These are phyloP conservation scores for Drosophila sp. DNA, from an alignment of 1,140 invertebrate genomes.

Conservation along the genomic window DNA sequence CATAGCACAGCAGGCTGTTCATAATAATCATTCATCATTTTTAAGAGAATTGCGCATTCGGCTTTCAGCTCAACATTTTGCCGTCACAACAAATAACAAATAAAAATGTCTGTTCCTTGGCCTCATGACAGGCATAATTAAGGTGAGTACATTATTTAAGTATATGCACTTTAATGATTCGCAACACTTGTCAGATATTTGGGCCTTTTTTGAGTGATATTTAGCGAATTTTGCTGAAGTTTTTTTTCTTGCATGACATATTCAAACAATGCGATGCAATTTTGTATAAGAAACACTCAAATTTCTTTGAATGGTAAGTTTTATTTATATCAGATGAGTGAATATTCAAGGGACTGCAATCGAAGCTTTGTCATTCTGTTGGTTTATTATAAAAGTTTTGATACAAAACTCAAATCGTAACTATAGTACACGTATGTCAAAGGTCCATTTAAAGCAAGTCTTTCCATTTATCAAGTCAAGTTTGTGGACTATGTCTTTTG, in stretches of 20 bases:
- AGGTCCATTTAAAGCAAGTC: no score
- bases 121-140: conserved; percentile 60
- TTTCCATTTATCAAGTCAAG: not conserved
- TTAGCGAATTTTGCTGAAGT: conserved; percentile 26
- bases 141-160: conserved; percentile 1
- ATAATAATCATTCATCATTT: conserved; percentile 78
- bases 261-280: conserved; percentile 7
- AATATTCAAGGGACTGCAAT: no score
- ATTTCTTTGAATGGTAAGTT: not conserved
- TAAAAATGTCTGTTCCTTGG: conserved; percentile 75
- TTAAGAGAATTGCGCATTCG: conserved; percentile 49
- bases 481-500: conserved; percentile 34
- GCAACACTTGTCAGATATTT: conserved; percentile 35
- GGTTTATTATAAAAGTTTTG: no score
- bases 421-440: no score
- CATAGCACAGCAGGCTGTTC: conserved; percentile 39
- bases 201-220: conserved; percentile 37
- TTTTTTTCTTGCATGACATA: not conserved
- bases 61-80: conserved; percentile 53
- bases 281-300: not conserved
- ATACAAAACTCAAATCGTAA: no score
- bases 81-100: conserved; percentile 60
- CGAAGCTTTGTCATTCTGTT: no score
- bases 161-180: conserved; percentile 66
- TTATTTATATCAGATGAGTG: no score